Percentiles rank a stretch among this genome's conserved stretches.
Evolutionary conservation across 2,113 vertebrate species (phyloP).

Genomic region (Tautogolabrus adspersus): DNA sequence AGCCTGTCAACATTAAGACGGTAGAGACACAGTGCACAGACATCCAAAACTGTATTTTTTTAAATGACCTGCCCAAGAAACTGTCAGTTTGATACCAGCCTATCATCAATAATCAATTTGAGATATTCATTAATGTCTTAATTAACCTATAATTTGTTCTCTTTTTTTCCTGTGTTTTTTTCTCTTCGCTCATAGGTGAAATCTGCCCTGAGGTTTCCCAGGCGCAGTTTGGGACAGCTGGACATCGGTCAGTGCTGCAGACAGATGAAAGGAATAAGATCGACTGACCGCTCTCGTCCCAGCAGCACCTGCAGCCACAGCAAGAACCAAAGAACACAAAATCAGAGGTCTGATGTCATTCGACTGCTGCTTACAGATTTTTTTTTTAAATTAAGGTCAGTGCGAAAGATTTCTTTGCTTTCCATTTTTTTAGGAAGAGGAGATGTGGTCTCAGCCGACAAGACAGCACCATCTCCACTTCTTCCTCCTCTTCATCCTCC

Average conservation of each 20-base stretch:
- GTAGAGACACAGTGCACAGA: too few species aligned
- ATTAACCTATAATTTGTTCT: background rate
- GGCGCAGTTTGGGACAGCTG: conserved; percentile 62
- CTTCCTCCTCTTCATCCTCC: conserved; percentile 78
- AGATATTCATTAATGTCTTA: too few species aligned
- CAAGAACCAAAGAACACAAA: conserved; percentile 57
- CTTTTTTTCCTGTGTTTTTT: background rate
- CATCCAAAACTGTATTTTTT: too few species aligned
- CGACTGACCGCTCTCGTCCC: conserved; percentile 51
- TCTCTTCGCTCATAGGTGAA: conserved; percentile 83
- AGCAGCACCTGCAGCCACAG: conserved; percentile 58
- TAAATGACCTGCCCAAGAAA: too few species aligned
- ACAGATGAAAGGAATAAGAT: conserved; percentile 45
- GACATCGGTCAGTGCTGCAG: conserved; percentile 61
- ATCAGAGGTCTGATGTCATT: conserved; percentile 50
- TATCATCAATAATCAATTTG: too few species aligned
- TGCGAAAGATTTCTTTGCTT: background rate
- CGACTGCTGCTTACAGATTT: background rate
- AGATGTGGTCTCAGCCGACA: conserved; percentile 50
- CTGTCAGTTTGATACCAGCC: too few species aligned
- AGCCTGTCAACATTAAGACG: too few species aligned
- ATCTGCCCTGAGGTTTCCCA: conserved; percentile 89
- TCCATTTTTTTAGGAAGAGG: conserved; percentile 42
- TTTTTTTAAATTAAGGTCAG: background rate
- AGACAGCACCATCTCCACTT: conserved; percentile 73